A percentile compares a stretch with the other conserved stretches of the same genome.
These are phyloP conservation scores for Cichlasoma orientale DNA, from an alignment of 2,797 vertebrate genomes.

Conservation along the genomic window DNA sequence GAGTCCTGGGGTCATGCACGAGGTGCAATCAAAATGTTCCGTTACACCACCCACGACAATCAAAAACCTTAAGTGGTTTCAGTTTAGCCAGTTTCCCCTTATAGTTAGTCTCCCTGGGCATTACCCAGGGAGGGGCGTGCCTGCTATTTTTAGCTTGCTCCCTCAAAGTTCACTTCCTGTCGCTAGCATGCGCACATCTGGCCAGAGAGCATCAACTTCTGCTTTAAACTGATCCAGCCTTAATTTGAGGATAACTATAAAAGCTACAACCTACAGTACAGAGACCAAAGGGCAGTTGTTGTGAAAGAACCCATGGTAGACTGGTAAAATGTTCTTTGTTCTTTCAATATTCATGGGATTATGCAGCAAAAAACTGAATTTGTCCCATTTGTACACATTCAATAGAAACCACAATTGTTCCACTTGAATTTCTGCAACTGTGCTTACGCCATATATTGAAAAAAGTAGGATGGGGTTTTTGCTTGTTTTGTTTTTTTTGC, in stretches of 20 bases:
- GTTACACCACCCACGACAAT: not conserved
- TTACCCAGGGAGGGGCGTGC: not conserved
- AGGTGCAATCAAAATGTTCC: not conserved
- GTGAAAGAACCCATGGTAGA: not conserved
- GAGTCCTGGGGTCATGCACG: conserved; percentile 1
- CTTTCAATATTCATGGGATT: not conserved
- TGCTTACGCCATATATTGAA: accelerated
- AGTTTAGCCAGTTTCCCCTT: not conserved
- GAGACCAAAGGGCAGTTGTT: not conserved
- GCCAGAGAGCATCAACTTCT: accelerated
- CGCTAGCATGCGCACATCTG: not conserved
- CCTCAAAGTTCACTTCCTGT: not conserved
- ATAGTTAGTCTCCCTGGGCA: not conserved
- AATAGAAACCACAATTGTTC: accelerated
- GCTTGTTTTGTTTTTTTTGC: too few relatives aligned
- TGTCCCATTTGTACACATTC: not conserved
- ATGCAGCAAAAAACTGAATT: not conserved
- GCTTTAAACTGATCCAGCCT: not conserved
- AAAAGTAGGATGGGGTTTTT: too few relatives aligned
- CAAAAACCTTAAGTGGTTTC: not conserved
- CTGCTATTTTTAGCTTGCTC: not conserved
- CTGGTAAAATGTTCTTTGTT: not conserved
- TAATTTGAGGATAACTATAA: not conserved
- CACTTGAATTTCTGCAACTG: not conserved
- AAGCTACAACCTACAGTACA: not conserved